Evolutionary conservation across 2,797 vertebrate species (phyloP), one percentile per base, ranked within the genome.

Genomic region (Mormyrops attenuatus): DNA sequence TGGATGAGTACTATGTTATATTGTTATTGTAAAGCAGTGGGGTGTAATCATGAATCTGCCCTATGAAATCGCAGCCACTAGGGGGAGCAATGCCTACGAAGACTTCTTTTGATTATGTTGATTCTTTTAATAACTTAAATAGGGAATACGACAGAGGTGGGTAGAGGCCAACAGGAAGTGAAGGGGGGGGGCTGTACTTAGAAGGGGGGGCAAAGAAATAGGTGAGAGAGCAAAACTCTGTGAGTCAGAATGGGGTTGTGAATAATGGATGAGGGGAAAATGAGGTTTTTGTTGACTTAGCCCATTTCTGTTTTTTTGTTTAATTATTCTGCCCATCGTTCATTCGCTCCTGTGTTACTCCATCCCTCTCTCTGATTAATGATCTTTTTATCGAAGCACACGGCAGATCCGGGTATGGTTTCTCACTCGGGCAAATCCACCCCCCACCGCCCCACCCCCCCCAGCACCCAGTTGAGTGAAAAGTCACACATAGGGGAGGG

Each of bases 251-350:
- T n/a, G 55, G 57, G 57, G 55, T 85, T 34, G 88, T 89, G 88
- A 89, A 89, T 89, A 85, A 89, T 89, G 88, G 88, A 89, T 89
- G 88, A 89, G 44, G 88, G 88, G 88, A 84, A 89, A 89, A 89
- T 89, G n/a, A 89, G 88, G 88, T 89, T 89, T 66, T 89, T 89
- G 88, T 89, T 89, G 88, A 89, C 88, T 85, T 89, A 50, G 88
- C 84, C 80, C 49, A 85, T 85, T 89, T 49, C 80, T 89, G 88
- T 89, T 89, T 89, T 89, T 89, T 63, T 85, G 88, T 85, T 89
- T 85, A 89, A 89, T 89, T 85, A 89, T 85, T 89, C 88, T 85
- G 44, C 41, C 53, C 77, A 84, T 89, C 44, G 85, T 66, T 66
- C 55, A 52, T 50, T 85, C 88, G 80, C 22, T 30, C 53, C 55